Base-by-base conservation (phyloP, 2,797 vertebrate genomes). In the Remorina albescens region DNA sequence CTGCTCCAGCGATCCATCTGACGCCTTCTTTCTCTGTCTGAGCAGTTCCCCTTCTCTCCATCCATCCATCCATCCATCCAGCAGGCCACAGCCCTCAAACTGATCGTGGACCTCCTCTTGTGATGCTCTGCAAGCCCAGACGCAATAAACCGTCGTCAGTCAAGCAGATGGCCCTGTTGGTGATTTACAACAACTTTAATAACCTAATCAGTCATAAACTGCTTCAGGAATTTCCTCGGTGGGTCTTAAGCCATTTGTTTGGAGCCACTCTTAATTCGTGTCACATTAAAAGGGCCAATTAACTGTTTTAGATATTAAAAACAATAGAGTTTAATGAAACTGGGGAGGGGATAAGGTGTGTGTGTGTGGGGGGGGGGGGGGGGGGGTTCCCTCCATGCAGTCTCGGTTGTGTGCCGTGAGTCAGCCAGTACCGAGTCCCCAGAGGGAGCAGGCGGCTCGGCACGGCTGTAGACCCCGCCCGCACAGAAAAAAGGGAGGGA, bases 1-100 rank as follows among this genome's bases (percentile, higher is more conserved):
- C 50, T 64, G 86, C 75, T 88, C 80, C 86, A 84, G 60, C 50
- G 70, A 84, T 90, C 86, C 86, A 81, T 88, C 89, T 86, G 70
- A 73, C 72, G 21, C 66, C 66, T 67, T 34, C 61, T n/a, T 44
- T 21, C 51, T 39, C 53, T 30, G 6, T 30, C 30, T 30, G 30
- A 30, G 30, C 30, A n/a, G n/a, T 6, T 19, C 51, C 16, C 32
- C 30, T 46, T 46, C 68, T 23, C 58, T 25, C 46, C 41, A 64
- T 13, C 21, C 16, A 8, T n/a, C 44, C 41, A 42, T 26, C 46
- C 69, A 85, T 89, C 77, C 84, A 85, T 88, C n/a, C n/a, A n/a
- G n/a, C 86, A 86, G 75, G 58, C 69, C 19, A 26, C 67, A 44
- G 66, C 83, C 83, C 82, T 85, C 83, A 80, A 82, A 83, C 82